Conservation (phyloP, 2,113 vertebrate species). For the Zosterops pallidus region DNA sequence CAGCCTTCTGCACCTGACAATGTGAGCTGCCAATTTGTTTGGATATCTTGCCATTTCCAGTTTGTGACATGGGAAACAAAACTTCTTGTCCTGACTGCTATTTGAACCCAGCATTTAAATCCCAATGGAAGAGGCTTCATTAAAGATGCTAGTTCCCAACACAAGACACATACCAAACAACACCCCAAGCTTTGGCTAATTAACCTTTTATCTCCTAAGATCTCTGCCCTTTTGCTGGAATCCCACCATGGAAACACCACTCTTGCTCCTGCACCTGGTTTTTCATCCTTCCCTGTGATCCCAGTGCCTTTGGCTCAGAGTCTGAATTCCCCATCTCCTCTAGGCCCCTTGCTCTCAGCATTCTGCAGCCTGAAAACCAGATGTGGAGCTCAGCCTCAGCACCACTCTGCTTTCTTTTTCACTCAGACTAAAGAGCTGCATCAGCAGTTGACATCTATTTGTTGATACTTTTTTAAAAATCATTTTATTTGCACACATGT, state of each 20-base stretch:
- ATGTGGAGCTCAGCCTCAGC: neutral
- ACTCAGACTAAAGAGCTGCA: neutral
- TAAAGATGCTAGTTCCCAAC: neutral
- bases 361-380: neutral
- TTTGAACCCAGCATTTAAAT: neutral
- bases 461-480: neutral
- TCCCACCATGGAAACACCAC: neutral
- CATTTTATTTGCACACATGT: neutral
- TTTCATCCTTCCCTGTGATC: neutral
- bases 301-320: neutral
- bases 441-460: neutral
- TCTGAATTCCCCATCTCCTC: neutral
- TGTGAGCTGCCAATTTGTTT: neutral
- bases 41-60: conserved; percentile 1
- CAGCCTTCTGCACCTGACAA: conserved; percentile 37
- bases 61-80: conserved; percentile 27
- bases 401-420: neutral
- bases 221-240: neutral
- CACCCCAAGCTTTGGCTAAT: neutral
- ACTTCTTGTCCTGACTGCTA: conserved; percentile 6
- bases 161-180: neutral
- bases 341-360: neutral
- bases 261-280: conserved; percentile 31
- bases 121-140: neutral
- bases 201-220: conserved; percentile 19